These are phyloP conservation scores for Taenioides sp. DNA, from an alignment of 2,797 vertebrate species.

Conservation along the genomic window DNA sequence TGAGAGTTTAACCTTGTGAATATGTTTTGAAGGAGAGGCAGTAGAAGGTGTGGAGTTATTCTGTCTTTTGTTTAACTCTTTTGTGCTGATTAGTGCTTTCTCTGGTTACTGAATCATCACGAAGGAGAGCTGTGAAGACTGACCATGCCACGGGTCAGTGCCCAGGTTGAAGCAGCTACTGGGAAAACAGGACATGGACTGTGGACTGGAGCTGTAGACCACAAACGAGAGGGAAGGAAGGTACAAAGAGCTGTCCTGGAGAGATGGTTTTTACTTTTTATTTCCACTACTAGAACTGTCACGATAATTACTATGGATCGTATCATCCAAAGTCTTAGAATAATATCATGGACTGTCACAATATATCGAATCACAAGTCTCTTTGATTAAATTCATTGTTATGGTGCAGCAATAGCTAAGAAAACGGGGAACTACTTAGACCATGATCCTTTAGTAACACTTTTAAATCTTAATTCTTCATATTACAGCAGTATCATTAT, in stretches of 20 bases:
- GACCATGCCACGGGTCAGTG: conserved; percentile 24
- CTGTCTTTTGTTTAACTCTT: conserved; percentile 8
- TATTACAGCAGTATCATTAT: too few species aligned
- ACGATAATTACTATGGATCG: too few species aligned
- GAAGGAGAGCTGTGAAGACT: conserved; percentile 13
- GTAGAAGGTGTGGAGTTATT: not conserved
- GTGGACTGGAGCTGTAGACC: not conserved
- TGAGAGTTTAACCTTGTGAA: conserved; percentile 7
- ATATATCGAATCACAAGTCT: too few species aligned
- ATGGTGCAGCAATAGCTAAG: too few species aligned
- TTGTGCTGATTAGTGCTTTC: conserved; percentile 25
- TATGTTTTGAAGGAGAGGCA: not conserved
- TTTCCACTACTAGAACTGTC: too few species aligned
- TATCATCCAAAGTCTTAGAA: too few species aligned
- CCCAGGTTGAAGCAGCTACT: not conserved
- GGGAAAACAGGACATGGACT: not conserved
- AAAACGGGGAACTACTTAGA: too few species aligned
- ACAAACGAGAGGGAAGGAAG: not conserved
- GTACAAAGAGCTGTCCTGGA: not conserved
- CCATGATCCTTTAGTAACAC: too few species aligned
- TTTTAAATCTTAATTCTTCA: too few species aligned
- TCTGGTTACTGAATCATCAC: conserved; percentile 17
- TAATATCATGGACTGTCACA: too few species aligned
- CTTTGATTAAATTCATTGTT: too few species aligned
- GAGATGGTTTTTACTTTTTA: not conserved